These are phyloP conservation scores for Numenius arquata DNA, from an alignment of 2,113 vertebrate species.

Conservation along the genomic window DNA sequence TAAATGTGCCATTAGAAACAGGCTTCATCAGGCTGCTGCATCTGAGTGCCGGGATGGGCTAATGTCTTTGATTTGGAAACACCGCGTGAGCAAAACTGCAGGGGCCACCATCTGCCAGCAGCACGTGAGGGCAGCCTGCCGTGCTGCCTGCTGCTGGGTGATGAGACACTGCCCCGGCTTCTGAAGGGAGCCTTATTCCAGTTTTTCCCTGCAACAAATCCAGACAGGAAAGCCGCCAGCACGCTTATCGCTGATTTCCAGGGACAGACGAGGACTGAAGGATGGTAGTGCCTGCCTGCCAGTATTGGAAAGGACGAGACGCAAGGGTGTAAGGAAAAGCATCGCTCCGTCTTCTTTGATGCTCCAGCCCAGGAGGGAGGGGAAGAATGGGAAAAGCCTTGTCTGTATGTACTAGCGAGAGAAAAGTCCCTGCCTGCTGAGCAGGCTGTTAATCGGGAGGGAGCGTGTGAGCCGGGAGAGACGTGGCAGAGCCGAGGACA, in stretches of 20 bases:
- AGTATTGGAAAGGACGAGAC: background rate
- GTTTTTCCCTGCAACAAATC: background rate
- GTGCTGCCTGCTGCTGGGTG: rapidly evolving
- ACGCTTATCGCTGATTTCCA: background rate
- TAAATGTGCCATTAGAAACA: background rate
- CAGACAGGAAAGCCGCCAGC: background rate
- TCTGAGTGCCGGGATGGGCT: background rate
- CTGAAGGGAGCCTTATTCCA: background rate
- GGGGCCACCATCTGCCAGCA: background rate
- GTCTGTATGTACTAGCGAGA: background rate
- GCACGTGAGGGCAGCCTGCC: background rate
- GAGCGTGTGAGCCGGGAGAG: background rate
- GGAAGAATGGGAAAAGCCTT: background rate
- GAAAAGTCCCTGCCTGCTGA: background rate
- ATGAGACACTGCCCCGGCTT: background rate
- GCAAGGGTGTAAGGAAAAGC: background rate
- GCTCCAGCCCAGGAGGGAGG: background rate
- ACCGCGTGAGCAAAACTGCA: background rate
- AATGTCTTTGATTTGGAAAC: background rate
- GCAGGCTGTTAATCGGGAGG: background rate
- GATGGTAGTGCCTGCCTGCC: background rate
- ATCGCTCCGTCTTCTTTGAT: background rate
- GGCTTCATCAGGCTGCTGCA: background rate
- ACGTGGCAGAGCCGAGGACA: background rate
- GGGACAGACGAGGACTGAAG: background rate